These are phyloP conservation scores for Rhagologus leucostigma DNA, from an alignment of 2,113 vertebrate genomes.

Conservation along the genomic window DNA sequence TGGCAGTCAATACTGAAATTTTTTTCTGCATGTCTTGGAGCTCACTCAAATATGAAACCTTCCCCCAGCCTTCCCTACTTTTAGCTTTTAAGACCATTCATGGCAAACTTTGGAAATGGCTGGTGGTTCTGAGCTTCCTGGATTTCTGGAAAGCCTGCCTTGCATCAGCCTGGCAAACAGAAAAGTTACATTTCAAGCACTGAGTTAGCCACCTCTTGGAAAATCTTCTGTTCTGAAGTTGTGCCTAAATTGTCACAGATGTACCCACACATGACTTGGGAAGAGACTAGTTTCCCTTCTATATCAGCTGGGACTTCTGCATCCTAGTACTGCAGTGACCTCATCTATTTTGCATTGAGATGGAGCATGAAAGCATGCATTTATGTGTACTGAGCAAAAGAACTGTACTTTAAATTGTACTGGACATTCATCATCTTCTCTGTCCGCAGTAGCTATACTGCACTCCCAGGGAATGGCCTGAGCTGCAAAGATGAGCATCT, in stretches of 20 bases:
- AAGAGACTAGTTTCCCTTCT: neutral
- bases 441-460: neutral
- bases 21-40: neutral
- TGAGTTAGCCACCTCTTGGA: neutral
- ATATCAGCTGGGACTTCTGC: neutral
- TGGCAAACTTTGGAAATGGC: neutral
- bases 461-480: neutral
- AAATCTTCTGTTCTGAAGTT: neutral
- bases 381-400: neutral
- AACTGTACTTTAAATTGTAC: neutral
- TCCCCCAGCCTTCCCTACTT: neutral
- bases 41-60: neutral
- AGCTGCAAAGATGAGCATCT: neutral
- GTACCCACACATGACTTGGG: neutral
- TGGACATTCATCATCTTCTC: neutral
- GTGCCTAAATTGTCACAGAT: accelerated
- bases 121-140: neutral
- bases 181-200: accelerated
- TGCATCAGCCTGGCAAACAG: neutral
- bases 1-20: neutral
- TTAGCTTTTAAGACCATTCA: neutral
- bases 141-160: neutral
- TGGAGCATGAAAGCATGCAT: neutral
- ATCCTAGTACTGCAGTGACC: neutral
- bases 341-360: neutral